Conservation (phyloP, 2,113 vertebrate species). For the Xyrauchen texanus region DNA sequence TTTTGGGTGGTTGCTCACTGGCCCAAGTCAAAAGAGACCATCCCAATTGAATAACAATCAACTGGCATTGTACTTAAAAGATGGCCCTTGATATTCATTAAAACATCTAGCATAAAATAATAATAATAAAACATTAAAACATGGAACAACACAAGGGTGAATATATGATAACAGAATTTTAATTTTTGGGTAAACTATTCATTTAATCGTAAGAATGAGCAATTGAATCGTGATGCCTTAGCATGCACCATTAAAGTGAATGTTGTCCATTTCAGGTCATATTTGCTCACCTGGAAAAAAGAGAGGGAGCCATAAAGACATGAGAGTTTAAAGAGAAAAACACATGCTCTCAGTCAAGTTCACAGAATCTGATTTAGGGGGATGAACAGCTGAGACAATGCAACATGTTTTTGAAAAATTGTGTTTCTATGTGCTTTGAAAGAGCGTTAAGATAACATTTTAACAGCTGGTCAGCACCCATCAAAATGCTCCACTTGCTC, state of each 20-base stretch:
- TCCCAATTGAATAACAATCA: no score
- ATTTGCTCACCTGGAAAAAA: not conserved
- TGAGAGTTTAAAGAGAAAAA: constrained; percentile 22
- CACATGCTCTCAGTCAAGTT: constrained; percentile 23
- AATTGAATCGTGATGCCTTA: not conserved
- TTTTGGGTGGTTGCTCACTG: no score
- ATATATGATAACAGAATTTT: no score
- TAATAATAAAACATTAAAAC: no score
- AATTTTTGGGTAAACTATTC: not conserved
- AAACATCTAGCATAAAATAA: no score
- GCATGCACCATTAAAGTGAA: no score
- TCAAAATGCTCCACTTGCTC: constrained; percentile 51
- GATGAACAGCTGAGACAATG: constrained; percentile 57
- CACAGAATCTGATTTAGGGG: not conserved
- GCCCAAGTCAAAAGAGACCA: no score
- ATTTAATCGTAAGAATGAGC: not conserved
- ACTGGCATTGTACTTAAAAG: no score
- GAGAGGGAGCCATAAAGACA: not conserved
- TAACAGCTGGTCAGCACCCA: constrained; percentile 68
- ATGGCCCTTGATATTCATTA: no score
- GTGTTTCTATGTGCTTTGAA: constrained; percentile 49
- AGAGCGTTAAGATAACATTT: constrained; percentile 69
- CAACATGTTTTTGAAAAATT: constrained; percentile 25
- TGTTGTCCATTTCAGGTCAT: not conserved
- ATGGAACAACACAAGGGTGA: no score